Evolutionary conservation across 2,113 vertebrate genomes (phyloP).

Genomic region (Lycaon pictus): DNA sequence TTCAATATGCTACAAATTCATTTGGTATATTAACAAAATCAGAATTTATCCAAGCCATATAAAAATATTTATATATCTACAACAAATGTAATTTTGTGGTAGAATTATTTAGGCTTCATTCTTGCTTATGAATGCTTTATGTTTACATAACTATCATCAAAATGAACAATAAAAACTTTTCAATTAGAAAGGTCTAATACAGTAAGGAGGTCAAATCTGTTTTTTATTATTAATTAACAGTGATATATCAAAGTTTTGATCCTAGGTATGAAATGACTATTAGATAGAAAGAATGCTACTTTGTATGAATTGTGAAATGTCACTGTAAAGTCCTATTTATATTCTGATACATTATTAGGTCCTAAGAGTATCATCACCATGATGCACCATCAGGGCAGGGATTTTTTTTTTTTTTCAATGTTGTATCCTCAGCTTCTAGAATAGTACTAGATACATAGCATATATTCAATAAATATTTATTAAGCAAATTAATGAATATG

Average conservation of each 20-base stretch:
- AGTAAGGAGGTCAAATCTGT: neutral
- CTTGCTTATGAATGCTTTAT: neutral
- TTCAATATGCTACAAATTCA: conserved; percentile 40
- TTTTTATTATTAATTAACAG: conserved; percentile 13
- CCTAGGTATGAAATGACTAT: neutral
- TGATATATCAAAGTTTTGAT: neutral
- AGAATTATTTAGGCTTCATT: conserved; percentile 49
- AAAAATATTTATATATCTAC: conserved; percentile 23
- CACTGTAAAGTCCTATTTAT: neutral
- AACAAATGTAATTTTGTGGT: conserved; percentile 33
- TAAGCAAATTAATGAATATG: neutral
- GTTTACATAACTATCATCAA: neutral
- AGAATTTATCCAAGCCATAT: conserved; percentile 19
- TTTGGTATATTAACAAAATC: neutral
- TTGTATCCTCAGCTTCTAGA: neutral
- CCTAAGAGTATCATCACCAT: neutral
- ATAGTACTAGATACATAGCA: neutral
- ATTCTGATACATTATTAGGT: neutral
- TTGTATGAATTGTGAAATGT: neutral
- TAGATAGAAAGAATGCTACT: neutral
- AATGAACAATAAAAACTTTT: neutral
- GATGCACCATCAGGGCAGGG: neutral
- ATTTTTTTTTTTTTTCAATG: neutral
- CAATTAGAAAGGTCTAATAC: neutral
- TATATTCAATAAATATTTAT: neutral